Percentiles rank a stretch among this genome's conserved stretches.
phyloP scores from a whole-genome alignment of 2,797 vertebrate genomes.

The Carapus acus region DNA sequence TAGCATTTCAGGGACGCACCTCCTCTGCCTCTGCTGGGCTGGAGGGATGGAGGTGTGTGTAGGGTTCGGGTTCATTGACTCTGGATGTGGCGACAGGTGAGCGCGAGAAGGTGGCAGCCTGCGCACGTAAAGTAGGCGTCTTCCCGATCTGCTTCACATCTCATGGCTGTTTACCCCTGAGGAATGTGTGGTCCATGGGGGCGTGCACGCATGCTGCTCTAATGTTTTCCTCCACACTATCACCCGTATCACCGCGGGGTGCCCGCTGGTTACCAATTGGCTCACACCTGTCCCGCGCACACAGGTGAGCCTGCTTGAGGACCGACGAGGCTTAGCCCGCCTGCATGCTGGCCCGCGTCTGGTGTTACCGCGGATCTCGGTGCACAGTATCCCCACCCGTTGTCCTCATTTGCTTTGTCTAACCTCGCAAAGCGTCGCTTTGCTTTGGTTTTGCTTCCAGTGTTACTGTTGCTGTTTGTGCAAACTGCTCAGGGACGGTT shows the following conservation, averaged over 20 bases:
- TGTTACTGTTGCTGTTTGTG: too few species aligned
- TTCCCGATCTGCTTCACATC: slow-evolving; percentile 20
- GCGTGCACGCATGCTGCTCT: slow-evolving; percentile 55
- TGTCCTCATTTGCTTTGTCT: slow-evolving; percentile 2
- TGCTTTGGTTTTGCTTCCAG: not conserved
- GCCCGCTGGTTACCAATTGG: slow-evolving; percentile 40
- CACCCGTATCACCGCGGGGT: slow-evolving; percentile 59
- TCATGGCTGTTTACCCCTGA: slow-evolving; percentile 63
- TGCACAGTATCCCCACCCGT: slow-evolving; percentile 8
- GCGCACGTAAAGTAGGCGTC: slow-evolving; percentile 32
- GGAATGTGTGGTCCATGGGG: slow-evolving; percentile 72
- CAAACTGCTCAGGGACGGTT: too few species aligned
- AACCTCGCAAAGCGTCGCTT: not conserved
- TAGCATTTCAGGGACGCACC: slow-evolving; percentile 64
- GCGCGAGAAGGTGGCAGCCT: slow-evolving; percentile 15
- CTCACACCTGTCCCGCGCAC: slow-evolving; percentile 66
- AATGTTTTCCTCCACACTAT: slow-evolving; percentile 60
- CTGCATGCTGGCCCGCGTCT: slow-evolving; percentile 23
- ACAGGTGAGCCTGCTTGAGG: slow-evolving; percentile 58
- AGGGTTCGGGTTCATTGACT: slow-evolving; percentile 56
- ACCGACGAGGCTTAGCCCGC: slow-evolving; percentile 33
- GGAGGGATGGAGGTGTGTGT: too few species aligned
- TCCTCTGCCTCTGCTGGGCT: slow-evolving; percentile 57
- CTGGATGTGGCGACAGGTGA: slow-evolving; percentile 45
- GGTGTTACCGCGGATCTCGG: slow-evolving; percentile 4